Base-by-base conservation (phyloP, 2,797 vertebrate genomes). In the Brotula barbata region DNA sequence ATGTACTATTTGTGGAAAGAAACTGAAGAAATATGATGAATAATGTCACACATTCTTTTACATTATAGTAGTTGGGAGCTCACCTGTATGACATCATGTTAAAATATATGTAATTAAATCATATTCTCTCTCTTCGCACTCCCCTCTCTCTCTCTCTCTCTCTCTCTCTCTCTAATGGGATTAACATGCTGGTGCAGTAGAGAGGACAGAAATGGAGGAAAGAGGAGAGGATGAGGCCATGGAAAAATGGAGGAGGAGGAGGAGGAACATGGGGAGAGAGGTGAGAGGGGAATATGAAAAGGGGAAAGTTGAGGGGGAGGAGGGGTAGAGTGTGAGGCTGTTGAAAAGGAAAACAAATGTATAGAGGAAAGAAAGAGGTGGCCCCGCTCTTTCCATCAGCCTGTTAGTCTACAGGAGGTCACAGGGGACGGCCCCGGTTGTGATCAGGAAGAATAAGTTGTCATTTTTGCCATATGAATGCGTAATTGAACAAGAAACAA, bases 81-180 rank as follows among this genome's bases (percentile, higher is more conserved):
- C 22, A 53, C 47, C 50, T 14, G 54, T 48, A 19, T 63, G 41
- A 73, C 33, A 7, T 16, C 22, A 56, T 68, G 62, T 40, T 50
- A 48, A 53, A 31, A 41, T 28, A 33, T 48, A 14, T 43, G 21
- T 48, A 45, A 65, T 41, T 28, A 28, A 4, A 28, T 28, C 8
- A 28, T 4, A 28, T 4, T 4, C 25, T 8, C 25, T 8, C 25
- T 8, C 25, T 8, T 8, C 8, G 8, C 78, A 85, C 59, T 73
- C 79, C 85, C 62, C 73, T 67, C 79, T 81, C 45, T n/a, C 47
- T 23, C 23, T 59, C 16, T 39, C 12, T 16, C 53, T 20, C 37
- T 46, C 63, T 12, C 57, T 43, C 58, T 25, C 49, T 25, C 52
- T 87, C 76, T 89, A 91, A 91, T 89, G 85, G 84, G 89, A 91